Base-by-base conservation (phyloP, 2,888 invertebrate genomes). In the Meganola albula region DNA sequence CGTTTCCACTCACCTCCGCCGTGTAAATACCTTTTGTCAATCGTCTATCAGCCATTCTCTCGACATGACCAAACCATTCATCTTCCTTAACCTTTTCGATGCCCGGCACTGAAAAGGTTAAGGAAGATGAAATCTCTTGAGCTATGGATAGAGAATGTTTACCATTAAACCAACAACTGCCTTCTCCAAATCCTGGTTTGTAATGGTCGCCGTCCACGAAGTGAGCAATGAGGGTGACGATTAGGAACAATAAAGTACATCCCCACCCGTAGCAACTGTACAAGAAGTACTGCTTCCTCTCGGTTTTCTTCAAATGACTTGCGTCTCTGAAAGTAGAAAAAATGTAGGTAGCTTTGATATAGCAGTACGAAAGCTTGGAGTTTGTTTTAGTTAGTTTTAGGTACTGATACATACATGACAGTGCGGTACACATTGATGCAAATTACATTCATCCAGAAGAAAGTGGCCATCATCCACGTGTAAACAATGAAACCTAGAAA, bases 381-480 rank as follows among this genome's bases (percentile, higher is more conserved):
- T 16, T 16, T 16, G 6, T 16, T 16, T 16, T 5, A 16, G 6
- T 16, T 16, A 16, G 16, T 16, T 5, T 16, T 16, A 5, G 16
- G 4, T 16, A 1, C 10, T 18, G 3, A n/a, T 23, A 88, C 91
- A 89, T 76, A 92, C 92, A 88, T 79, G 1, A 89, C 88, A 8
- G 86, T 83, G 50, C 88, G 86, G 84, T 89, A 92, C 31, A 92
- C 87, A 59, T 92, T 91, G 47, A 91, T 89, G 20, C 90, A 87
- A 12, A 91, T 88, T 4, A 91, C 80, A 55, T 91, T 91, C 71
- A 92, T 75, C 92, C 92, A 92, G 60, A 91, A 91, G 71, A 92
- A 92, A n/a, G 90, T 88, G 1, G 89, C 87, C 60, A 92, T 74
- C 76, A 91, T 90, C 68, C 89, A 88, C 44, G 87, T 87, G 57